phyloP scores from a whole-genome alignment of 2,888 invertebrate genomes.

The Cotesia congregata region DNA sequence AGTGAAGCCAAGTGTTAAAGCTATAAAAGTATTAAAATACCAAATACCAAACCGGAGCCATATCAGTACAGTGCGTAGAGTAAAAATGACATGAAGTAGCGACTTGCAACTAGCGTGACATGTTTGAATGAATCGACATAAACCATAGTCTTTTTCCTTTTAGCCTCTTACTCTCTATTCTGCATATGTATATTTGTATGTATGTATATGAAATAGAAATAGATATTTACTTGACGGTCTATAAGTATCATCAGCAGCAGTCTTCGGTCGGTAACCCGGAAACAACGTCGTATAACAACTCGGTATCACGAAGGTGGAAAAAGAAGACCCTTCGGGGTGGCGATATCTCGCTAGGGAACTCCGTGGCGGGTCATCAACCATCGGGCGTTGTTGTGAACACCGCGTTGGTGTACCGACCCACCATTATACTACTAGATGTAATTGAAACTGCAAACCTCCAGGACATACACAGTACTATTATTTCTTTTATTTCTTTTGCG shows the following conservation, averaged over 20 bases:
- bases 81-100: conserved; percentile 13
- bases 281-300: conserved; percentile 55
- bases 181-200: background rate
- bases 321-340: conserved; percentile 47
- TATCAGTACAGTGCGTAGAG: background rate
- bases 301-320: conserved; percentile 60
- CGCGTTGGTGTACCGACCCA: conserved; percentile 42
- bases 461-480: conserved; percentile 35
- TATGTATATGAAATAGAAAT: conserved; percentile 24
- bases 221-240: background rate
- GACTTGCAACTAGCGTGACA: conserved; percentile 46
- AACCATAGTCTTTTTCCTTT: conserved; percentile 28
- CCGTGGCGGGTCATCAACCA: conserved; percentile 57
- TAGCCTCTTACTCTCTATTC: background rate
- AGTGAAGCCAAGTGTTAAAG: background rate
- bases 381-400: conserved; percentile 45
- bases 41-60: background rate
- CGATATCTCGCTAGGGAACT: conserved; percentile 44
- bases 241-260: conserved; percentile 1
- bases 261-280: conserved; percentile 40
- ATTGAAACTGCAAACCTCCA: conserved; percentile 59
- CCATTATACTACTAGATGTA: conserved; percentile 61
- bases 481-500: background rate
- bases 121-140: conserved; percentile 40
- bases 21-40: background rate